Base-by-base conservation (phyloP, 2,888 invertebrate species). In the Rotaria macrura region DNA sequence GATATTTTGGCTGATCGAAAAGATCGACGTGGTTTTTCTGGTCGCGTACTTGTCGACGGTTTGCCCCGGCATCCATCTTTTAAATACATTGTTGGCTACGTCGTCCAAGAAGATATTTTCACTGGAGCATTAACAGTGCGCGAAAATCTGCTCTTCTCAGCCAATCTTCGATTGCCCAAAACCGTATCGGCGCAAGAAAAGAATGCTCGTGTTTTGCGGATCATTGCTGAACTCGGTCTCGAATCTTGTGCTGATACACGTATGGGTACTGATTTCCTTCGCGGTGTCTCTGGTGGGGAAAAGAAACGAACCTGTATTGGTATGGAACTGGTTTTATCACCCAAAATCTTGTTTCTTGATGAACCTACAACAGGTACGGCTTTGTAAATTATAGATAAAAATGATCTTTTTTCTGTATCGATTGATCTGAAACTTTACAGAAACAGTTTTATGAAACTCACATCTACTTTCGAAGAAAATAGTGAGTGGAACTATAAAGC, bases 261-360 rank as follows among this genome's bases (percentile, higher is more conserved):
- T 89, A 90, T 72, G 5, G 91, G 91, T 1, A 91, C 89, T 87
- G 90, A 90, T 87, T 90, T 91, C 84, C 89, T 90, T 40, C 88
- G 91, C 10, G 91, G 91, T n/a, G 89, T 91, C 20, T 91, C 91
- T 10, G 91, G 91, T 54, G 91, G 91, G 55, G 91, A 91, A 87
- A 88, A 90, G 83, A 91, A 91, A 87, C 88, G 91, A 52, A 89
- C 89, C 40, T 90, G 90, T 87, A 91, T 91, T 86, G 91, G 91
- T 25, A 91, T 91, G 91, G 91, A 91, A 88, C 88, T 91, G 88
- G 90, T 91, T 86, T 90, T 89, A 85, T 89, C 89, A 55, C 91
- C 91, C 54, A 89, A 89, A 38, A 89, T 91, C 23, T 89, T 91
- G n/a, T 91, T 91, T 87, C 74, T 79, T 23, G 74, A 79, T 79